Base-by-base conservation (phyloP, 2,888 invertebrate genomes). In the Acanthosoma haemorrhoidale region DNA sequence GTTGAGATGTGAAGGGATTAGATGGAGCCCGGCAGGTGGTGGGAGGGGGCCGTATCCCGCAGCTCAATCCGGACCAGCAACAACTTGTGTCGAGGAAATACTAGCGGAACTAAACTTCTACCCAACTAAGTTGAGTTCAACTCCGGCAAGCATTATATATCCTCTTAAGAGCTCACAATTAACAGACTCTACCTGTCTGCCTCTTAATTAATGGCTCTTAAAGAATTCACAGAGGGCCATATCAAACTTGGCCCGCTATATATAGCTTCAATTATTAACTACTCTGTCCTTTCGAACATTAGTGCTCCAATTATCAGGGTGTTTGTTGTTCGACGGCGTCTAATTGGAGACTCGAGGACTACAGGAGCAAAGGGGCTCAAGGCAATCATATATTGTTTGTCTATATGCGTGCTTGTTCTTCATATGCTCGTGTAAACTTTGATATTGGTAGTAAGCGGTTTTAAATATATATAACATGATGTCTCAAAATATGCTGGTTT, bases 151-250 rank as follows among this genome's bases (percentile, higher is more conserved):
- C 61, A 61, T 61, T 61, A 61, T 61, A 61, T 61, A 61, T 61
- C 61, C 38, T 21, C 61, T 38, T 61, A 61, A 61, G 25, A 34
- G 38, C 61, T 61, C 61, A 61, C 61, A 61, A 61, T 61, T 61
- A 61, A 61, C 61, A 61, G 61, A 18, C 2, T 34, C 41, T 6
- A 41, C 41, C 15, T 11, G 9, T 41, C n/a, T n/a, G 21, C 5
- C 61, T 21, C 61, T 61, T 61, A 61, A 61, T 61, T 61, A 38
- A 61, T 38, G 25, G 59, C 25, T 29, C 25, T 51, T 51, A 51
- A 51, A 51, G 51, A 51, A 51, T 51, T 25, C n/a, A 51, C 13
- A 21, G n/a, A 25, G 25, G 5, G 2, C 51, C 29, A 25, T 51
- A 51, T 51, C 25, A 51, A 51, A 25, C 51, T 51, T 25, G 21